A percentile compares a stretch with the other conserved stretches of the same genome.
Evolutionary conservation across 2,888 invertebrate species (phyloP).

Genomic region (Petrolisthes cinctipes): DNA sequence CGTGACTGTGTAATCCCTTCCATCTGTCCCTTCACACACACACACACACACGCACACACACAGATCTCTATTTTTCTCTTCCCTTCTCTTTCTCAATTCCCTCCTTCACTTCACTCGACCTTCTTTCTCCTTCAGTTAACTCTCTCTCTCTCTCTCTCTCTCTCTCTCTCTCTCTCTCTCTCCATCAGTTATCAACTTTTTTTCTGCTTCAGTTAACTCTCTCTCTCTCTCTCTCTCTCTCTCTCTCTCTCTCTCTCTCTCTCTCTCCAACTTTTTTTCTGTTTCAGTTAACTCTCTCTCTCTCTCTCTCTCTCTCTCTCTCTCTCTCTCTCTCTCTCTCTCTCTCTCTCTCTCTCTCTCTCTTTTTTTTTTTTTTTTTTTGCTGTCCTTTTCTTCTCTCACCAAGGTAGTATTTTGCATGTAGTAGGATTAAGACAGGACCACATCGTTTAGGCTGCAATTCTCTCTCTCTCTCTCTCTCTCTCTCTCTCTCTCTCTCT

Average conservation of each 20-base stretch:
- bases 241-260: not conserved
- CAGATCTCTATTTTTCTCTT: not conserved
- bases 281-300: not conserved
- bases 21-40: not conserved
- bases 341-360: constrained; percentile 1
- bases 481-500: not conserved
- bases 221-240: not conserved
- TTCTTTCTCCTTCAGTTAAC: not conserved
- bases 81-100: too few relatives aligned
- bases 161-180: not conserved
- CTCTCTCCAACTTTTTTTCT: not conserved
- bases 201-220: not conserved
- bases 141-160: constrained; percentile 1
- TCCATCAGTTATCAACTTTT: not conserved
- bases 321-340: not conserved
- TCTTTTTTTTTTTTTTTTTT: not conserved
- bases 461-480: not conserved
- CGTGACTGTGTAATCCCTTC: not conserved
- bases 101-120: not conserved
- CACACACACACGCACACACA: not conserved
- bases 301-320: not conserved
- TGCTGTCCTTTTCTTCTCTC: not conserved
- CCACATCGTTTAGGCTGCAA: too few relatives aligned
- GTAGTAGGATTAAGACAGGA: not conserved
- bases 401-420: not conserved